Percentiles rank a stretch among this genome's conserved stretches.
These are phyloP conservation scores for Chlorops oryzae DNA, from an alignment of 1,140 invertebrate genomes.

Conservation along the genomic window DNA sequence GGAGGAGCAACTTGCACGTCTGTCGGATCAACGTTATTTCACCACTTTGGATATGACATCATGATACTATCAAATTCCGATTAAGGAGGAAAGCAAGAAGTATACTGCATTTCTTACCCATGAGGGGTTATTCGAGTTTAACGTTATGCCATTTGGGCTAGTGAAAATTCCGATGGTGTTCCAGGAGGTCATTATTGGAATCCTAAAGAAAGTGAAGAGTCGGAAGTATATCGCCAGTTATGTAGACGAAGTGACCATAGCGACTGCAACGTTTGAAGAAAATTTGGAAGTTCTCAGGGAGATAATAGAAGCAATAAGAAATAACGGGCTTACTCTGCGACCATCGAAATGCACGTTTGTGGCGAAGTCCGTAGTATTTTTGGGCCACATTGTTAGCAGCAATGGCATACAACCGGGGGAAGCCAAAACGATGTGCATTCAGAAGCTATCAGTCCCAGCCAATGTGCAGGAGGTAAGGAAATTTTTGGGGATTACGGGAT, in stretches of 20 bases:
- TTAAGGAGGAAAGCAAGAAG: slow-evolving; percentile 6
- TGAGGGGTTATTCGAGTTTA: slow-evolving; percentile 33
- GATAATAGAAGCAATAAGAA: neutral
- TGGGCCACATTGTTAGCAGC: neutral
- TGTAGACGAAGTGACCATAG: slow-evolving; percentile 26
- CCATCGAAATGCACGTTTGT: slow-evolving; percentile 3
- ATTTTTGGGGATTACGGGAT: slow-evolving; percentile 1
- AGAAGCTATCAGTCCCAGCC: neutral
- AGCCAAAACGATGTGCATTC: neutral
- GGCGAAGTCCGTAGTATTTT: neutral
- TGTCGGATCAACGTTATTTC: neutral
- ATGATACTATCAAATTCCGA: slow-evolving; percentile 6
- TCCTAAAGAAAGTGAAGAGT: slow-evolving; percentile 10
- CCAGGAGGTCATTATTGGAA: slow-evolving; percentile 39
- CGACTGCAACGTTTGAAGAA: slow-evolving; percentile 16
- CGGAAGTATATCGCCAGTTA: slow-evolving; percentile 13
- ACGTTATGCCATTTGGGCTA: slow-evolving; percentile 49
- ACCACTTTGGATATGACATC: slow-evolving; percentile 5
- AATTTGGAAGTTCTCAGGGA: neutral
- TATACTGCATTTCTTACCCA: slow-evolving; percentile 22
- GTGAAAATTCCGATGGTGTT: slow-evolving; percentile 41
- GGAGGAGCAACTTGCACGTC: slow-evolving; percentile 1
- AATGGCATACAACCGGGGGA: slow-evolving; percentile 2
- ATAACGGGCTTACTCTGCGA: neutral
- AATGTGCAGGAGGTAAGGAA: neutral